Conservation (phyloP, 2,888 invertebrate genomes). For the Penaeus monodon region DNA sequence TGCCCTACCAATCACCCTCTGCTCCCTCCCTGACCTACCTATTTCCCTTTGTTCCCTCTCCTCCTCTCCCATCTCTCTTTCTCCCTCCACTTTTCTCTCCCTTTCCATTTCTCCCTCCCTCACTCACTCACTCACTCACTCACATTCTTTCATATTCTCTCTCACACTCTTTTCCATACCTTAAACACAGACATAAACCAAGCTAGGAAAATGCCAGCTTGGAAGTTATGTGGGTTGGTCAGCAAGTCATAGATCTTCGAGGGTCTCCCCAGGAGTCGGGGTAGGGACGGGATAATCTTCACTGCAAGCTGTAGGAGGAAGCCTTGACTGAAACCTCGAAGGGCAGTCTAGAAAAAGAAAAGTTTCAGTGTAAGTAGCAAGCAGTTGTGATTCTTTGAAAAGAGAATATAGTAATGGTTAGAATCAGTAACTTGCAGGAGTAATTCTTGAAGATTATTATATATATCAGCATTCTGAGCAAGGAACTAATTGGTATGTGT, state of each 20-base stretch:
- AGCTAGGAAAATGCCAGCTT: conserved; percentile 41
- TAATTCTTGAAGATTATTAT: too few relatives aligned
- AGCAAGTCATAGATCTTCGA: conserved; percentile 19
- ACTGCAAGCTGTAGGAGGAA: conserved; percentile 44
- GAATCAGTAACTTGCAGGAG: too few relatives aligned
- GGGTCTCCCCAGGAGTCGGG: conserved; percentile 21
- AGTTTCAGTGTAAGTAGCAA: too few relatives aligned
- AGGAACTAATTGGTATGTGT: too few relatives aligned
- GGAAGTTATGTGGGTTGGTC: conserved; percentile 17
- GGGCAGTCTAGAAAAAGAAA: conserved; percentile 22
- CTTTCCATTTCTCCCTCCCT: neutral
- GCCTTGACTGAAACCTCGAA: conserved; percentile 37
- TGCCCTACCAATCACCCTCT: too few relatives aligned
- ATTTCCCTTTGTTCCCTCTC: neutral
- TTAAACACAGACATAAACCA: conserved; percentile 51
- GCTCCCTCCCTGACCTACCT: neutral
- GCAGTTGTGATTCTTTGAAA: too few relatives aligned
- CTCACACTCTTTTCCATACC: conserved; percentile 4
- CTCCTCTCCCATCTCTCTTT: neutral
- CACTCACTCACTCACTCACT: too few relatives aligned
- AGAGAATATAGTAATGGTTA: too few relatives aligned
- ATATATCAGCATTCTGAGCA: too few relatives aligned
- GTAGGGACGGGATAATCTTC: conserved; percentile 14
- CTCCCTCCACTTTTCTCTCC: neutral
- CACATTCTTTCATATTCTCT: too few relatives aligned